Base-by-base conservation (phyloP, 2,888 invertebrate genomes). In the Alsophila aescularia region DNA sequence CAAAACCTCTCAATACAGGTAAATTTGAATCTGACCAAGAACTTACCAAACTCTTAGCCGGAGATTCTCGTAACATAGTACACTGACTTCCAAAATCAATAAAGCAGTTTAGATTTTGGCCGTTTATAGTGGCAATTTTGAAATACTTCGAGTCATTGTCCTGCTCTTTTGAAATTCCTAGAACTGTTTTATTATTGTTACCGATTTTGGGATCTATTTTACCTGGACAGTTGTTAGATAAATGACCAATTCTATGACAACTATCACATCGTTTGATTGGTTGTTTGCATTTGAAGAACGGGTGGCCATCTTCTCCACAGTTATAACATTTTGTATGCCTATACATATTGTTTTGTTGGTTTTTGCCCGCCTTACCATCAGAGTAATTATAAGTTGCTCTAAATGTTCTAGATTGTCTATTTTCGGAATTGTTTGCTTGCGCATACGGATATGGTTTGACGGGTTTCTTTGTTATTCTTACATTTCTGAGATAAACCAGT, bases 41-140 rank as follows among this genome's bases (percentile, higher is more conserved):
- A 8, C 6, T 8, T 31, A 27, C n/a, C 12, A 37, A 37, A 10
- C 1, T 29, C 15, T 16, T 37, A 10, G 36, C 36, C 15, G 15
- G 16, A 7, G 27, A 15, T 13, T 18, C 36, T 15, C 13, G 13
- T 4, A 50, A 1, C 49, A 50, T 14, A 1, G 35, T n/a, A 29
- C 41, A 41, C 14, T 50, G 27, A 35, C 49, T 50, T 0, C 49
- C 49, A 12, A 50, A 42, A 13, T 50, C 49, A 2, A 50, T 8
- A 29, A 41, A 42, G 9, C 35, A 35, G 13, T 35, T 24, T 6
- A 50, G 1, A 9, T 13, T 1, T 16, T 27, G 10, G 0, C 35
- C 34, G 16, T 50, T 50, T n/a, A 50, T 18, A 4, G 7, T 7
- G 1, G 16, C 41, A 8, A 6, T 2, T 35, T 36, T 50, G 6